Conservation (phyloP, 2,113 vertebrate genomes). For the Nansenia antarctica region DNA sequence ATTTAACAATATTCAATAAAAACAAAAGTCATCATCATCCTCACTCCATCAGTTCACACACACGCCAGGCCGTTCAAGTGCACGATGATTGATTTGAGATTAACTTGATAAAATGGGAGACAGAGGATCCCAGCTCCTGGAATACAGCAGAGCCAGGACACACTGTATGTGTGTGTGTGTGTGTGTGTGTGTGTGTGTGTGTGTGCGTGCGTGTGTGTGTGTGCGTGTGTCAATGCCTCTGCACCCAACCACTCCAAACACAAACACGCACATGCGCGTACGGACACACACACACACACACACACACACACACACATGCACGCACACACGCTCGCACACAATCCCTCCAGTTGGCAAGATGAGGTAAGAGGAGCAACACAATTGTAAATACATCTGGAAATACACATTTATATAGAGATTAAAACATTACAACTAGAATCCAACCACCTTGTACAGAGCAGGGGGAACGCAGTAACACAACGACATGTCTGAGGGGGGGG, state of each 20-base stretch:
- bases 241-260: not conserved
- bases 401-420: constrained; percentile 52
- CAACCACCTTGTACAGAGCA: constrained; percentile 43
- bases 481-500: constrained; percentile 16
- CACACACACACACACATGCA: constrained; percentile 7
- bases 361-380: constrained; percentile 72
- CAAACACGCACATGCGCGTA: too few species aligned
- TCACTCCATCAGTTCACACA: constrained; percentile 72
- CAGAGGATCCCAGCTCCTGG: constrained; percentile 46
- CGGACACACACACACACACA: constrained; percentile 4
- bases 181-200: constrained; percentile 17
- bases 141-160: constrained; percentile 34
- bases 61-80: constrained; percentile 77
- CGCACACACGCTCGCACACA: constrained; percentile 31
- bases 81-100: constrained; percentile 67
- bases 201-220: constrained; percentile 29
- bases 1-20: constrained; percentile 72
- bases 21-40: constrained; percentile 65
- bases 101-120: constrained; percentile 32
- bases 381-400: constrained; percentile 52
- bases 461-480: constrained; percentile 44
- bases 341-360: constrained; percentile 72
- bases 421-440: constrained; percentile 39
- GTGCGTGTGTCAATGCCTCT: constrained; percentile 42
- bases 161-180: constrained; percentile 38